A percentile compares a stretch with the other conserved stretches of the same genome.
Conservation (phyloP, 2,888 invertebrate genomes). For the Petrolisthes manimaculis region DNA sequence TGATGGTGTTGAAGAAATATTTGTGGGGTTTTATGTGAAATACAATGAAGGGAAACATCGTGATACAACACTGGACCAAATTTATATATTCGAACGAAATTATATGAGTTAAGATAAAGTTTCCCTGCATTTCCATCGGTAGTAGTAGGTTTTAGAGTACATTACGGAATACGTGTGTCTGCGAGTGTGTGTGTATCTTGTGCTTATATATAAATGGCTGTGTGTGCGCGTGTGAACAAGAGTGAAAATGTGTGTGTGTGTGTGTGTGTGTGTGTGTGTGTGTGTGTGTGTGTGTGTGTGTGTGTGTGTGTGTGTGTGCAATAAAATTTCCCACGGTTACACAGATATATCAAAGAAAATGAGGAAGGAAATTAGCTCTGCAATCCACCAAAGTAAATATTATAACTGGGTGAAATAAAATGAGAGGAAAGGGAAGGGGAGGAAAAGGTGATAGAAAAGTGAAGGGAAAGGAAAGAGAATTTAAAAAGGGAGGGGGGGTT, state of each 20-base stretch:
- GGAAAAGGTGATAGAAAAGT: not conserved
- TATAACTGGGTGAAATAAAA: not conserved
- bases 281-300: constrained; percentile 14
- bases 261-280: constrained; percentile 19
- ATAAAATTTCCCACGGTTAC: too few relatives aligned
- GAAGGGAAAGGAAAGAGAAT: not conserved
- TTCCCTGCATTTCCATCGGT: too few relatives aligned
- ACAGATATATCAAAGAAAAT: too few relatives aligned
- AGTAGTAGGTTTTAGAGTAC: too few relatives aligned
- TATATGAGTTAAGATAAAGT: too few relatives aligned
- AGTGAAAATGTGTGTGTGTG: not conserved
- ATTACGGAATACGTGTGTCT: too few relatives aligned
- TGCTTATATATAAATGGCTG: too few relatives aligned
- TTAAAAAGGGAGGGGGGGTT: not conserved
- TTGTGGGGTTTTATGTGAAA: not conserved
- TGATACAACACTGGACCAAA: not conserved
- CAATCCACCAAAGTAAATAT: not conserved
- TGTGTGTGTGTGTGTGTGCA: constrained; percentile 18
- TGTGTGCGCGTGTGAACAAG: not conserved
- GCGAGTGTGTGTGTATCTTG: too few relatives aligned
- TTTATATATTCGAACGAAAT: too few relatives aligned
- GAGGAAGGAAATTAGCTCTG: too few relatives aligned
- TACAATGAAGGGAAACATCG: not conserved
- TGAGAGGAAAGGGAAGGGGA: not conserved
- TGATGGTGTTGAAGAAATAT: not conserved